A percentile compares a stretch with the other conserved stretches of the same genome.
Evolutionary conservation across 1,140 invertebrate species (phyloP).

Genomic region (Drosophila ananassae): DNA sequence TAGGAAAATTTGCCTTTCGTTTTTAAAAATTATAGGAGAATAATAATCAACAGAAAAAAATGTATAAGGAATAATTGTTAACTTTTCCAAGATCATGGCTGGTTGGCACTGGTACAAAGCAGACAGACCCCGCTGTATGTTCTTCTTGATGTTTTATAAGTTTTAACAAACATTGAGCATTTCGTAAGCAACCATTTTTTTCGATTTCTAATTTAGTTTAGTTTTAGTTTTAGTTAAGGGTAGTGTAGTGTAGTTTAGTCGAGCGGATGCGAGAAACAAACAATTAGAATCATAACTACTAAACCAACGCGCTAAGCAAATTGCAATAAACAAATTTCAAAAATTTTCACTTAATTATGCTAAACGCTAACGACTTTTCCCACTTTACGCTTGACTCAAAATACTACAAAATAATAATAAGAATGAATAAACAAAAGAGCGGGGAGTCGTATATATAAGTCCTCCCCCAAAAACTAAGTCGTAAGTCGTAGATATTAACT

Average conservation of each 20-base stretch:
- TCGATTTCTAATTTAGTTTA: conserved; percentile 27
- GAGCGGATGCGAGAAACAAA: conserved; percentile 44
- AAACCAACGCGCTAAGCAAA: conserved; percentile 68
- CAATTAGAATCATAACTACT: conserved; percentile 61
- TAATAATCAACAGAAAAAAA: conserved; percentile 47
- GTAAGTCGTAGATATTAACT: conserved; percentile 52
- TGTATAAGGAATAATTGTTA: conserved; percentile 34
- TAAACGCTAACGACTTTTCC: conserved; percentile 70
- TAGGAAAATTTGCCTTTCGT: conserved; percentile 51
- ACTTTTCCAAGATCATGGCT: conserved; percentile 48
- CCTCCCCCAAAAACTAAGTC: conserved; percentile 57
- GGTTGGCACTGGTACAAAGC: conserved; percentile 69
- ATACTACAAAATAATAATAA: conserved; percentile 63
- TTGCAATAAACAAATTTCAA: conserved; percentile 77
- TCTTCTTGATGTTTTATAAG: conserved; percentile 2
- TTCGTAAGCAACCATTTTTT: conserved; percentile 51
- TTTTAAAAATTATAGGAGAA: neutral
- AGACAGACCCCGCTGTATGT: conserved; percentile 51
- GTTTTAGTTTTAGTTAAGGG: neutral
- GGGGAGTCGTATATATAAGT: conserved; percentile 13
- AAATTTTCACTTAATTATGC: conserved; percentile 65
- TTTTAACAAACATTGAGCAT: conserved; percentile 72
- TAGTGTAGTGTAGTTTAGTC: conserved; percentile 14
- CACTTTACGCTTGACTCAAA: conserved; percentile 66
- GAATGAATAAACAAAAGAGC: conserved; percentile 70